Conservation (phyloP, 2,797 vertebrate species). For the Catostomus latipinnis region DNA sequence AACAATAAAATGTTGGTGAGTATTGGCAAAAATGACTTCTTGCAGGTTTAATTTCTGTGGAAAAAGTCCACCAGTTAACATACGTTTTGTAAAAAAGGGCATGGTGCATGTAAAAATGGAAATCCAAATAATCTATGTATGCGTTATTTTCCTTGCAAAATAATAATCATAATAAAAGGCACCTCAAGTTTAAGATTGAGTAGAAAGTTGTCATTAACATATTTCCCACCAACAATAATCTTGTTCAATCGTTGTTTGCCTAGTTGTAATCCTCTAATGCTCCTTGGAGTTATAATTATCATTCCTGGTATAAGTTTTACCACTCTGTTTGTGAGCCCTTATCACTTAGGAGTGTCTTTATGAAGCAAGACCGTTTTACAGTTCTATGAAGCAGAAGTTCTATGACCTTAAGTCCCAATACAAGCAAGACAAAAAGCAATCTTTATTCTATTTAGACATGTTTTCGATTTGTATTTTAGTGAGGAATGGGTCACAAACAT, state of each 20-base stretch:
- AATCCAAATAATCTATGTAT: background rate
- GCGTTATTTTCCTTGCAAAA: background rate
- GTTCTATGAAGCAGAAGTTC: background rate
- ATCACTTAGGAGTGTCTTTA: conserved; percentile 6
- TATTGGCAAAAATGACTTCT: too few relatives aligned
- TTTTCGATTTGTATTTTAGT: background rate
- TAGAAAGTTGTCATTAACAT: background rate
- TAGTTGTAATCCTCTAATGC: background rate
- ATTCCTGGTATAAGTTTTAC: conserved; percentile 6
- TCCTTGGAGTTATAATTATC: background rate
- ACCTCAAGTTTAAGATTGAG: background rate
- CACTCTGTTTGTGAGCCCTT: conserved; percentile 4
- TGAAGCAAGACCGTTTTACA: conserved; percentile 1
- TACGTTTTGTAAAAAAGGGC: background rate
- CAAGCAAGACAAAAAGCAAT: background rate
- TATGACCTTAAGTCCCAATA: background rate
- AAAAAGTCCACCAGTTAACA: background rate
- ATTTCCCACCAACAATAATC: background rate
- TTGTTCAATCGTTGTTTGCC: background rate
- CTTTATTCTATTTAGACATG: background rate
- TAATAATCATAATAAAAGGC: background rate
- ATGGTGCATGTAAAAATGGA: background rate
- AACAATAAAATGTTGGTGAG: too few relatives aligned
- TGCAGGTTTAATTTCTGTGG: too few relatives aligned
- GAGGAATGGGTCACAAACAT: conserved; percentile 34